Conservation (phyloP, 2,888 invertebrate species). For the Limnephilus auricula region DNA sequence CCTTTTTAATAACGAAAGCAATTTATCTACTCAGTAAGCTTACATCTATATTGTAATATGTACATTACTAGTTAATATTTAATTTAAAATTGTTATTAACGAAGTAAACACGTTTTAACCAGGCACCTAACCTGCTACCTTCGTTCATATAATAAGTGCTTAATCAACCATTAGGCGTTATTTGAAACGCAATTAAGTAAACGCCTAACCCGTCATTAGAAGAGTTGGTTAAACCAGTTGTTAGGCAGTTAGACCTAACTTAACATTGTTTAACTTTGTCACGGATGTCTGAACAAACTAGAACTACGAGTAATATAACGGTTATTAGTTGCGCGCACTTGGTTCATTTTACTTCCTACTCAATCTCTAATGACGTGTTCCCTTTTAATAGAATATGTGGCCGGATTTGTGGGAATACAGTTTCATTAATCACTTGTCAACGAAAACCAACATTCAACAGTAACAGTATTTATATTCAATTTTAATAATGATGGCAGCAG, state of each 20-base stretch:
- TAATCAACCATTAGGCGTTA: not conserved
- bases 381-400: not conserved
- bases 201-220: not conserved
- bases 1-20: too few relatives aligned
- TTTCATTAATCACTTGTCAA: not conserved
- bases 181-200: not conserved
- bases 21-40: too few relatives aligned
- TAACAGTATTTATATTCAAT: too few relatives aligned
- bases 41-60: too few relatives aligned
- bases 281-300: not conserved
- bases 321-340: not conserved
- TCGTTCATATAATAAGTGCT: not conserved
- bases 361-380: slow-evolving; percentile 2
- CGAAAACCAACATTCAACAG: not conserved
- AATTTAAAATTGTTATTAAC: not conserved
- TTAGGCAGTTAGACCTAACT: not conserved
- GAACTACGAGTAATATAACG: not conserved
- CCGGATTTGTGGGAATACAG: not conserved
- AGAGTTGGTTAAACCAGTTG: not conserved
- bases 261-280: not conserved
- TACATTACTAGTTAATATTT: not conserved
- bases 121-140: not conserved
- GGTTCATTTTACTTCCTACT: not conserved
- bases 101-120: not conserved
- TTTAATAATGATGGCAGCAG: too few relatives aligned